A percentile compares a stretch with the other conserved stretches of the same genome.
Evolutionary conservation across 2,113 vertebrate species (phyloP).

Genomic region (Ivindomyrus marchei): DNA sequence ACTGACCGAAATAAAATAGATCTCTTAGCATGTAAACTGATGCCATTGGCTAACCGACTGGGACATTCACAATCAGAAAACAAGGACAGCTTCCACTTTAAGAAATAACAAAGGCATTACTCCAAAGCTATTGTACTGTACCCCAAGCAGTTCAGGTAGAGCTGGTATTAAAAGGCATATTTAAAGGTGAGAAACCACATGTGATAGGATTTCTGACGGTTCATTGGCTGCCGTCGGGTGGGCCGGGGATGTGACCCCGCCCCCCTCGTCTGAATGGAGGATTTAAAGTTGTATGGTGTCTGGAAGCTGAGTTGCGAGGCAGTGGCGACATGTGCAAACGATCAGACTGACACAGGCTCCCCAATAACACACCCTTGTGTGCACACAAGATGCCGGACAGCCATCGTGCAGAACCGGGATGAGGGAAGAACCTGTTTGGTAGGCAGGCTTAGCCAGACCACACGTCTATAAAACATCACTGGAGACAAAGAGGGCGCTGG

Average conservation of each 20-base stretch:
- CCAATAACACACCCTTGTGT: neutral
- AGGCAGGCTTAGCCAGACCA: neutral
- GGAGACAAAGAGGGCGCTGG: neutral
- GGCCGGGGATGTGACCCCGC: neutral
- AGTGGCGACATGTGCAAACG: neutral
- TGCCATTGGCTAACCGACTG: neutral
- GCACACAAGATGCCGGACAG: neutral
- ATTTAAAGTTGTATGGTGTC: neutral
- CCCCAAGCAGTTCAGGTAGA: neutral
- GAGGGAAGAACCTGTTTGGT: neutral
- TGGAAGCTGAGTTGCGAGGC: neutral
- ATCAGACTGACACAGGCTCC: slow-evolving; percentile 4
- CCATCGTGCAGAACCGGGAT: neutral
- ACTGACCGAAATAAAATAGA: neutral
- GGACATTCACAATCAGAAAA: neutral
- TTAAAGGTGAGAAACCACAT: neutral
- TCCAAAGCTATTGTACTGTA: neutral
- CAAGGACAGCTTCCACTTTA: neutral
- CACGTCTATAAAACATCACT: neutral
- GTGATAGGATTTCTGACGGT: neutral
- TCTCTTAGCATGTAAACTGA: neutral
- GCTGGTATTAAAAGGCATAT: neutral
- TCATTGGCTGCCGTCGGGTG: neutral
- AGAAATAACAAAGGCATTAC: neutral
- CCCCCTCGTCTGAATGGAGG: neutral